These are phyloP conservation scores for Apodemus sylvaticus DNA, from an alignment of 2,113 vertebrate genomes.

Conservation along the genomic window DNA sequence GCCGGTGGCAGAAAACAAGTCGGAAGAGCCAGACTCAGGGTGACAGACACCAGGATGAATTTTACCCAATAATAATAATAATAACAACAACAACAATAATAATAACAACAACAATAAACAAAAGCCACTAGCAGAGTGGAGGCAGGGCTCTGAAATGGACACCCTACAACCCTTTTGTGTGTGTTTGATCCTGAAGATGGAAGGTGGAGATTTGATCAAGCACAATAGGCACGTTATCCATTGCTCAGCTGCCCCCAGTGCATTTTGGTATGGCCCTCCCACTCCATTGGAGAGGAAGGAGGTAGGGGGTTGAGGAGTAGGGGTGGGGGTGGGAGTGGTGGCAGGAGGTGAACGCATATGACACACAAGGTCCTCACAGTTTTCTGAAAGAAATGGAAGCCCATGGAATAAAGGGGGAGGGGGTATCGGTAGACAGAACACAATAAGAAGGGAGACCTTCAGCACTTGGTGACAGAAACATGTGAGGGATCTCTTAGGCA, in stretches of 20 bases:
- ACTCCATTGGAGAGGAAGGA: not conserved
- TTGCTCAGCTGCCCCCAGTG: no score
- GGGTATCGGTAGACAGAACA: not conserved
- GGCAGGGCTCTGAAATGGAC: not conserved
- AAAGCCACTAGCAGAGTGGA: not conserved
- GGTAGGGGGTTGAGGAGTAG: no score
- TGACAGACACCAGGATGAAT: not conserved
- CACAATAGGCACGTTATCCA: not conserved
- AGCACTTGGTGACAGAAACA: not conserved
- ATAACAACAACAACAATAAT: no score
- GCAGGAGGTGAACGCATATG: no score
- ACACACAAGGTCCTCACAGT: not conserved
- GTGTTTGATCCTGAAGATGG: not conserved
- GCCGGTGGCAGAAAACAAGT: not conserved
- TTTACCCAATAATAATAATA: no score
- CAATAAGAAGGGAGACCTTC: not conserved
- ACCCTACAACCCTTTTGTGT: not conserved
- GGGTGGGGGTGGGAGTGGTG: no score
- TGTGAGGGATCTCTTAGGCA: not conserved
- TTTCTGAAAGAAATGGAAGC: not conserved
- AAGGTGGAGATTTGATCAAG: not conserved
- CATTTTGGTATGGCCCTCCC: not conserved
- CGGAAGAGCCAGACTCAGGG: not conserved
- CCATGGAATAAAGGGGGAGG: not conserved
- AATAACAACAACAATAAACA: no score